Conservation (phyloP, 64 coral and sea anemone genomes). For the Montipora foliosa region DNA sequence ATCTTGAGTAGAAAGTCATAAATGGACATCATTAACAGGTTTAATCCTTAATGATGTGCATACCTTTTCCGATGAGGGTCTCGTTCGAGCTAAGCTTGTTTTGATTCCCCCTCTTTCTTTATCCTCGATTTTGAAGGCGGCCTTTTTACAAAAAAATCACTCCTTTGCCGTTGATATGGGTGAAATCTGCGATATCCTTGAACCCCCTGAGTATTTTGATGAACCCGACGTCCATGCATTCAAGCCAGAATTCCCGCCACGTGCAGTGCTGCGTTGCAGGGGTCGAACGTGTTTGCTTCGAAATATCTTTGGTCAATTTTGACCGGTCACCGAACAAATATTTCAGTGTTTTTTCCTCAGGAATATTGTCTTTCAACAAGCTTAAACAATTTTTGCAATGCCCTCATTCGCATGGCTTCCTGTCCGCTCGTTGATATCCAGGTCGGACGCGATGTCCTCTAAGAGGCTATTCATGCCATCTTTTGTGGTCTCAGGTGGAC, state of each 20-base stretch:
- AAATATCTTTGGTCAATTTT: conserved; percentile 40
- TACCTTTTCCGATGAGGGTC: no score
- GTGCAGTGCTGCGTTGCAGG: background rate
- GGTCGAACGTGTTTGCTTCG: background rate
- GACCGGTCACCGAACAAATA: conserved; percentile 38
- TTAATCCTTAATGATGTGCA: no score
- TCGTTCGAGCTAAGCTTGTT: background rate
- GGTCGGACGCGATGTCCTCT: background rate
- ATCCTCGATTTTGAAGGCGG: background rate
- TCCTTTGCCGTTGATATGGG: background rate
- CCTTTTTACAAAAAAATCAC: background rate
- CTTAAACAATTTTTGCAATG: background rate
- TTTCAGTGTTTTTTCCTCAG: background rate
- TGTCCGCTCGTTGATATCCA: conserved; percentile 38
- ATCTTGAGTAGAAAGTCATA: no score
- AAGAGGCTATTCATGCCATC: background rate
- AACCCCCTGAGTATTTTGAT: background rate
- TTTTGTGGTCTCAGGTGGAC: background rate
- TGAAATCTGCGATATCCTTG: background rate
- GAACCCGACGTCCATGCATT: background rate
- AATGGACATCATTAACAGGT: no score
- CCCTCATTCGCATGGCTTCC: background rate
- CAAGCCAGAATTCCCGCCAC: background rate
- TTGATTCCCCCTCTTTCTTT: background rate
- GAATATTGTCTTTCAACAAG: conserved; percentile 15